These are phyloP conservation scores for Discoglossus pictus DNA, from an alignment of 2,797 vertebrate genomes.

Conservation along the genomic window DNA sequence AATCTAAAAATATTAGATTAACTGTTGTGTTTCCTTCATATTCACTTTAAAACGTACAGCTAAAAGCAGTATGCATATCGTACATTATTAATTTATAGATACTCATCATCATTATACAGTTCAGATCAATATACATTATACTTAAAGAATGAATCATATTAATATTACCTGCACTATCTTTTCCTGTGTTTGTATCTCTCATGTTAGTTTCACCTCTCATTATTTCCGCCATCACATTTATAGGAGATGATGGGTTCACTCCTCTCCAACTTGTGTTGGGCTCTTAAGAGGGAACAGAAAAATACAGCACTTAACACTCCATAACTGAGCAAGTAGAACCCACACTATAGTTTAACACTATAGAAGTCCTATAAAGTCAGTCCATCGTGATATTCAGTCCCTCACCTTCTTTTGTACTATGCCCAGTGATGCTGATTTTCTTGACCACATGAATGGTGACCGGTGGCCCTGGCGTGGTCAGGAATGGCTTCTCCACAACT, in stretches of 20 bases:
- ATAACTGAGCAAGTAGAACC: no score
- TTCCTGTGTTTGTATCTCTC: not conserved
- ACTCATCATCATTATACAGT: not conserved
- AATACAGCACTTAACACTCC: not conserved
- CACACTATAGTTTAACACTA: no score
- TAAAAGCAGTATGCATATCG: no score
- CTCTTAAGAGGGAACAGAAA: constrained; percentile 3
- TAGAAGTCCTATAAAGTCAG: no score
- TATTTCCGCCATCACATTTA: not conserved
- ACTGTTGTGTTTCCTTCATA: no score
- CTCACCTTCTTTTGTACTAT: constrained; percentile 50
- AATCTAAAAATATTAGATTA: no score
- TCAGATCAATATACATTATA: not conserved
- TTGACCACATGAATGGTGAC: constrained; percentile 57
- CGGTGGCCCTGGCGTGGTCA: constrained; percentile 12
- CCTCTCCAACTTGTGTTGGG: constrained; percentile 39
- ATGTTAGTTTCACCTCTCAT: not conserved
- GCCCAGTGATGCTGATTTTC: constrained; percentile 66
- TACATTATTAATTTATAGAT: not conserved
- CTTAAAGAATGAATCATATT: no score
- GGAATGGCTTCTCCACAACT: constrained; percentile 61
- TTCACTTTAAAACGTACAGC: no score
- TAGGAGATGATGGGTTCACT: not conserved
- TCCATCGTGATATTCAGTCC: no score
- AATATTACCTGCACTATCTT: constrained; percentile 20